A percentile compares a stretch with the other conserved stretches of the same genome.
phyloP scores from a whole-genome alignment of 2,113 vertebrate species.

The Ageneiosus marmoratus region DNA sequence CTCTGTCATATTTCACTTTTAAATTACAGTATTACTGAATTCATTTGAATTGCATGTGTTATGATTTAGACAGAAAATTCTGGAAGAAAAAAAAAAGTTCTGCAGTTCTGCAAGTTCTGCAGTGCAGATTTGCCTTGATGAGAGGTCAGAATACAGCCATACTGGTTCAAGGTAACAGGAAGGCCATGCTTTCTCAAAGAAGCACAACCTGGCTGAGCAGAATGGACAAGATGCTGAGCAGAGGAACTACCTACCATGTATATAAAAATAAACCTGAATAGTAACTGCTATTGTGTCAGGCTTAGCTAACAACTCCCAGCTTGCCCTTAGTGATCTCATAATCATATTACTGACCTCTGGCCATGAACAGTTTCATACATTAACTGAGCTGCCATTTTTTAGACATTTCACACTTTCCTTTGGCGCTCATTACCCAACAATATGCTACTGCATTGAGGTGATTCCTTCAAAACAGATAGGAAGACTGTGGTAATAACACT shows the following conservation, averaged over 20 bases:
- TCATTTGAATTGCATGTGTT: neutral
- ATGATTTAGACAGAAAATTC: neutral
- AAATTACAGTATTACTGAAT: no score
- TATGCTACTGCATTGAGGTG: neutral
- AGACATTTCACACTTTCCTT: neutral
- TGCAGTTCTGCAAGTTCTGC: neutral
- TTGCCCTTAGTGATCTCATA: neutral
- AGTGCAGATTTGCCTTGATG: neutral
- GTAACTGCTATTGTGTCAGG: neutral
- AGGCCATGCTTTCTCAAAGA: neutral
- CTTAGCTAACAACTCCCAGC: neutral
- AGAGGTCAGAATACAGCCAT: neutral
- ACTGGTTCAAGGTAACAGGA: neutral
- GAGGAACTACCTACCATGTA: no score
- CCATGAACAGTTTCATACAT: neutral
- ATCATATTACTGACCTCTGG: conserved; percentile 20
- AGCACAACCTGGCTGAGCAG: neutral
- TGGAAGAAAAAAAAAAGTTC: neutral
- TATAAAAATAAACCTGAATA: neutral
- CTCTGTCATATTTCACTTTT: no score
- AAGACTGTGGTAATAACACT: conserved; percentile 50
- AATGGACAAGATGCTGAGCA: neutral
- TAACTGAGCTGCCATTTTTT: neutral
- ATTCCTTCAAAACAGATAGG: neutral
- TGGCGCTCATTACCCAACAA: neutral